phyloP scores from a whole-genome alignment of 64 coral and sea anemone species.

The Montipora efflorescens region DNA sequence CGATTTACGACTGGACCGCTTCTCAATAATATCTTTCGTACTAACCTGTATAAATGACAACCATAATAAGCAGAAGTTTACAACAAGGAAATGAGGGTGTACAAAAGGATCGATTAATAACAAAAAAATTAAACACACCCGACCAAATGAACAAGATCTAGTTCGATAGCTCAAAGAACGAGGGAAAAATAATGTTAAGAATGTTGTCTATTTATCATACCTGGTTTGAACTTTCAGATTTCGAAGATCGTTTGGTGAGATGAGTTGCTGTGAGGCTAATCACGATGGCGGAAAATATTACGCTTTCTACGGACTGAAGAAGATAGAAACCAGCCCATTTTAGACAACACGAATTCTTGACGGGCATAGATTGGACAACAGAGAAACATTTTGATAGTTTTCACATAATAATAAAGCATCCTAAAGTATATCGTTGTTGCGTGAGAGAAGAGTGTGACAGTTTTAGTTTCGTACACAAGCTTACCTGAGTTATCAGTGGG shows the following conservation, averaged over 20 bases:
- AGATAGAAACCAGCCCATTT: neutral
- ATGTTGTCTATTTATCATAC: constrained; percentile 59
- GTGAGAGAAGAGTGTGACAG: neutral
- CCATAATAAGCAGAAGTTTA: neutral
- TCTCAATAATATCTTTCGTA: constrained; percentile 52
- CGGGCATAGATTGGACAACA: neutral
- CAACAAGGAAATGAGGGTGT: neutral
- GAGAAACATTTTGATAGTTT: neutral
- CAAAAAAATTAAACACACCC: neutral
- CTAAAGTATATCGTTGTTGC: neutral
- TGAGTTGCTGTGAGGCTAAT: constrained; percentile 98
- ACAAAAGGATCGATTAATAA: neutral
- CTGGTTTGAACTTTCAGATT: constrained; percentile 87
- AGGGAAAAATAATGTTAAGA: neutral
- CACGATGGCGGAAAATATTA: constrained; percentile 99
- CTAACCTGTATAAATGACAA: neutral
- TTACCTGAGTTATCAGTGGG: constrained; percentile 96
- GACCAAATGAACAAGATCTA: neutral
- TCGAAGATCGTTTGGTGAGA: constrained; percentile 92
- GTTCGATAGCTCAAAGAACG: neutral
- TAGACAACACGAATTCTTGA: neutral
- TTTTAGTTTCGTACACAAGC: neutral
- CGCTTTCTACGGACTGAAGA: constrained; percentile 94
- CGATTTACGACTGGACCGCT: constrained; percentile 45
- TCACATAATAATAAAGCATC: neutral